A percentile compares a stretch with the other conserved stretches of the same genome.
Evolutionary conservation across 2,113 vertebrate genomes (phyloP).

Genomic region (Salvelinus alpinus): DNA sequence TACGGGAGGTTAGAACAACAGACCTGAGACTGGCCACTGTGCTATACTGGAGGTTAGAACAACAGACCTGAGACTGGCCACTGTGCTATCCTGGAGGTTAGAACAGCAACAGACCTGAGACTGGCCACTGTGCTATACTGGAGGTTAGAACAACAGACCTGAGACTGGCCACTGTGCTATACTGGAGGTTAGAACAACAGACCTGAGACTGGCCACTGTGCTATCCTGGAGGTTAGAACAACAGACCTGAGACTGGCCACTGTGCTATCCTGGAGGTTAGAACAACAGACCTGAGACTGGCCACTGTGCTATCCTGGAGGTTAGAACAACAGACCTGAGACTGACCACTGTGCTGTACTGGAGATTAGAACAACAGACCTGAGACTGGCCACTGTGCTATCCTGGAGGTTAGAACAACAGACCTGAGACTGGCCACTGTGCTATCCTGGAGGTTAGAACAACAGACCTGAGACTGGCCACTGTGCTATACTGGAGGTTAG

Average conservation of each 20-base stretch:
- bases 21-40: background rate
- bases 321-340: background rate
- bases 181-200: too few species aligned
- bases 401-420: too few species aligned
- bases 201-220: constrained; percentile 11
- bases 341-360: constrained; percentile 1
- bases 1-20: background rate
- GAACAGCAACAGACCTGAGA: background rate
- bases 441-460: background rate
- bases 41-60: background rate
- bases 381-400: background rate
- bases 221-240: background rate
- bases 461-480: background rate
- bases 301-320: too few species aligned
- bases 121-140: constrained; percentile 11
- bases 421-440: background rate
- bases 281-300: too few species aligned
- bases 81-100: background rate
- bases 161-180: background rate
- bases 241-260: background rate
- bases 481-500: background rate
- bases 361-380: too few species aligned
- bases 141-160: too few species aligned
- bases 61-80: background rate
- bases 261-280: background rate